phyloP scores from a whole-genome alignment of 2,797 vertebrate species.

The Chelmon rostratus region DNA sequence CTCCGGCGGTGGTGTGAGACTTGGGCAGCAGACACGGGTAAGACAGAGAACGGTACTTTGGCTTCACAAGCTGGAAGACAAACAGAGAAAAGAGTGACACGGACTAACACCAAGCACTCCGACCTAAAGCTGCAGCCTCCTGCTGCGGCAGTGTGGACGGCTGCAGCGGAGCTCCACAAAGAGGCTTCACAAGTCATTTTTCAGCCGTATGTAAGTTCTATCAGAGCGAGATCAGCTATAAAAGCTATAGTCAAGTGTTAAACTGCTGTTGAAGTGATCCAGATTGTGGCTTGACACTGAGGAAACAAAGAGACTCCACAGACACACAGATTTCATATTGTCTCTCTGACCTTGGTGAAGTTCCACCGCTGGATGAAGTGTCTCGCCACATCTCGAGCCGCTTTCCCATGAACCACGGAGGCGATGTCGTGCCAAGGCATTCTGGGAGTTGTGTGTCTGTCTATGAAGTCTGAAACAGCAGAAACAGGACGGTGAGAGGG shows the following conservation, averaged over 20 bases:
- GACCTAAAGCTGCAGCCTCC: too few species aligned
- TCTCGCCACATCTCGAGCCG: slow-evolving; percentile 93
- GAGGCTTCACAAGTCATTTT: too few species aligned
- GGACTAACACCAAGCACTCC: neutral
- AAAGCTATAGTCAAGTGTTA: too few species aligned
- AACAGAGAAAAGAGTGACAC: neutral
- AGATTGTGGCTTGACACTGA: too few species aligned
- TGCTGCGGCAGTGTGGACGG: too few species aligned
- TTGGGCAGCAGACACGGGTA: slow-evolving; percentile 96
- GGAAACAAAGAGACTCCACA: too few species aligned
- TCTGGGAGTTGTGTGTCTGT: slow-evolving; percentile 93
- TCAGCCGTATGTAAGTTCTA: too few species aligned
- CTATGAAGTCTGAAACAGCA: slow-evolving; percentile 91
- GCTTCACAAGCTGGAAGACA: slow-evolving; percentile 85
- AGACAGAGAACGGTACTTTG: slow-evolving; percentile 93
- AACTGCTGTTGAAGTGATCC: too few species aligned
- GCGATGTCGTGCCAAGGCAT: slow-evolving; percentile 99
- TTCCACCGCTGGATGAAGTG: slow-evolving; percentile 99
- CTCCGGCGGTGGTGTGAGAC: slow-evolving; percentile 90
- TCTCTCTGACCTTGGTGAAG: slow-evolving; percentile 92
- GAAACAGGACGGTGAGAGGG: neutral
- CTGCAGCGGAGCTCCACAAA: too few species aligned
- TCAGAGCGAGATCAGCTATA: too few species aligned
- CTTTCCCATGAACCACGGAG: slow-evolving; percentile 93
- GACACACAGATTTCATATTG: too few species aligned